Evolutionary conservation across 2,113 vertebrate species (phyloP), one percentile per base, ranked within the genome.

Genomic region (Channa maculata): DNA sequence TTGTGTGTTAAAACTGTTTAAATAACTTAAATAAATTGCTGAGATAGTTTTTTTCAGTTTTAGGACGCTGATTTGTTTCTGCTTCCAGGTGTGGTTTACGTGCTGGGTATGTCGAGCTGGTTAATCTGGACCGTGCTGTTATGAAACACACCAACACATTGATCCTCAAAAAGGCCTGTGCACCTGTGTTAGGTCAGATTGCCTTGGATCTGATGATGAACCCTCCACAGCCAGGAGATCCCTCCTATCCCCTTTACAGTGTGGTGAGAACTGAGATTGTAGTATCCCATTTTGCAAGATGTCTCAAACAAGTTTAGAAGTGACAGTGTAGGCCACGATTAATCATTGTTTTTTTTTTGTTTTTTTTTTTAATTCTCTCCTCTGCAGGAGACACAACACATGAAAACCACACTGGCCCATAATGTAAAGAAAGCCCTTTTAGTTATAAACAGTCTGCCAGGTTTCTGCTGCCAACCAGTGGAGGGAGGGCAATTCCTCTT

Each of bases 41-140:
- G 24, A 24, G 24, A 24, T 24, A 24, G 24, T 24, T 24, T 24
- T 24, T 24, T 24, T 24, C 24, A 24, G 24, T 24, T 24, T 24
- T 24, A 24, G 24, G 24, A 24, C 24, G 24, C 24, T 24, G 24
- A 24, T 54, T 65, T 12, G 2, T 66, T 3, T 76, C n/a, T 65
- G 14, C 6, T 15, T 2, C 3, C 59, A 96, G 95, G 74, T 93
- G 92, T 76, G 94, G 94, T 37, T 71, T 95, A 48, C 95, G 94
- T 5, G 38, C 82, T 38, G 94, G 94, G 14, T 96, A 94, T 39
- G 71, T 95, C 66, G 94, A 96, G 84, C 81, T 95, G 58, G 87
- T 95, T 36, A 95, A 95, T 57, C 6, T 94, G 58, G 92, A 95
- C 63, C 86, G 89, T 0, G 0, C 10, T 0, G 81, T 93, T 12